phyloP scores from a whole-genome alignment of 2,888 invertebrate species.

The Philereme vetulata region DNA sequence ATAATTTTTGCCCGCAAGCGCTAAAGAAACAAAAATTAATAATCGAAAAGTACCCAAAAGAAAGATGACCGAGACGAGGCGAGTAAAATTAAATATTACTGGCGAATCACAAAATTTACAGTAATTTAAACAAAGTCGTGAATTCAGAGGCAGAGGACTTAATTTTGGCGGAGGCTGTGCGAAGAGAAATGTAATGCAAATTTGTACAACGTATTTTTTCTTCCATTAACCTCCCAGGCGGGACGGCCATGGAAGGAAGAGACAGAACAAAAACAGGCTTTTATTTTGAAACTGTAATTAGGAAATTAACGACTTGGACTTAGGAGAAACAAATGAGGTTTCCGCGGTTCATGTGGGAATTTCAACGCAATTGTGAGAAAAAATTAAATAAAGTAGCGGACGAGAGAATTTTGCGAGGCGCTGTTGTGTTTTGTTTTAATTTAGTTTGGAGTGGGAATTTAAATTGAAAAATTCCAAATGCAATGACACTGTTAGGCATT shows the following conservation, averaged over 20 bases:
- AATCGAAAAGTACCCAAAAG: slow-evolving; percentile 36
- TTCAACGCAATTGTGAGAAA: slow-evolving; percentile 56
- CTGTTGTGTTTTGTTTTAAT: slow-evolving; percentile 29
- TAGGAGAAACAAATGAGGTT: slow-evolving; percentile 71
- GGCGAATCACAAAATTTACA: slow-evolving; percentile 69
- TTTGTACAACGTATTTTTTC: slow-evolving; percentile 82
- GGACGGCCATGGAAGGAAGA: slow-evolving; percentile 62
- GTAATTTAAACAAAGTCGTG: slow-evolving; percentile 78
- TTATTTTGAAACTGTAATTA: slow-evolving; percentile 80
- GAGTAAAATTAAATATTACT: slow-evolving; percentile 52
- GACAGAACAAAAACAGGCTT: slow-evolving; percentile 70
- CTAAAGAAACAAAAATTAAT: slow-evolving; percentile 40
- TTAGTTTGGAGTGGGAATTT: slow-evolving; percentile 12
- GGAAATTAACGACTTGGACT: slow-evolving; percentile 78
- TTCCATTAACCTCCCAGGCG: slow-evolving; percentile 77
- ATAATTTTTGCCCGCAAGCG: slow-evolving; percentile 20
- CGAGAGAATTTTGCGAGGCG: slow-evolving; percentile 35
- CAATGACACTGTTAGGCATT: not conserved
- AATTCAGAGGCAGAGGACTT: slow-evolving; percentile 70
- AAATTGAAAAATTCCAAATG: slow-evolving; percentile 5
- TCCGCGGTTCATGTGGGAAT: slow-evolving; percentile 63
- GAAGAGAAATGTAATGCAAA: slow-evolving; percentile 81
- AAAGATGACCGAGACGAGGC: slow-evolving; percentile 18
- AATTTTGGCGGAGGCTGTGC: slow-evolving; percentile 61
- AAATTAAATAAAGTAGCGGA: slow-evolving; percentile 53